Evolutionary conservation across 2,888 invertebrate genomes (phyloP).

Genomic region (Drosophila parthenogenetica): DNA sequence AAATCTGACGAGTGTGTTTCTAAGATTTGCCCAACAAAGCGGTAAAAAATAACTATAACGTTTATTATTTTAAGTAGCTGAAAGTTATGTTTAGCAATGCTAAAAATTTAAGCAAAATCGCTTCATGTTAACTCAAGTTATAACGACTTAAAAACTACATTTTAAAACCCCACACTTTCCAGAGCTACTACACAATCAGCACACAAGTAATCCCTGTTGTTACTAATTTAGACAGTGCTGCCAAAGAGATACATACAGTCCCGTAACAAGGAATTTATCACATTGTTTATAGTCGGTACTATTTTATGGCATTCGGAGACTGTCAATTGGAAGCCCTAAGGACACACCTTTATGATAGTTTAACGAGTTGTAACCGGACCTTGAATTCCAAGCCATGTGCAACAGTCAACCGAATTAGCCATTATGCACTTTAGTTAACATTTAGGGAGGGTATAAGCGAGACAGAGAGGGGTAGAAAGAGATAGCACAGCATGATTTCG

Average conservation of each 20-base stretch:
- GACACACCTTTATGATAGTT: conserved; percentile 33
- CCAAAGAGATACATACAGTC: background rate
- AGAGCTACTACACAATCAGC: background rate
- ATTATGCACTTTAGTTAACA: conserved; percentile 28
- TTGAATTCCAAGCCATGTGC: conserved; percentile 39
- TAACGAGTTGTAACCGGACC: conserved; percentile 28
- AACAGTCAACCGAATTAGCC: conserved; percentile 34
- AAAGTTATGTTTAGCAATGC: background rate
- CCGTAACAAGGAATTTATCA: conserved; percentile 17
- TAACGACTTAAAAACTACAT: background rate
- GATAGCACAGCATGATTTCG: conserved; percentile 23
- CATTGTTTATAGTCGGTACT: conserved; percentile 17
- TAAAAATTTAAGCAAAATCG: conserved; percentile 1
- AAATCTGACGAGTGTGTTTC: background rate
- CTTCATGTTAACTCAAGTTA: background rate
- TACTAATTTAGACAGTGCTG: conserved; percentile 12
- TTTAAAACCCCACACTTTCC: too few species aligned
- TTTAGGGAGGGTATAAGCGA: conserved; percentile 4
- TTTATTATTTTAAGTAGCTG: too few species aligned
- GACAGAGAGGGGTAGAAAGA: background rate
- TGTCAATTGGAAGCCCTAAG: conserved; percentile 24
- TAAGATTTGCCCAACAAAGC: too few species aligned
- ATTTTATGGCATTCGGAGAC: conserved; percentile 26
- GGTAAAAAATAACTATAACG: too few species aligned
- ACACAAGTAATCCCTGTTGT: background rate